These are phyloP conservation scores for Pristionchus maxplancki DNA, from an alignment of 2,888 invertebrate genomes.

Conservation along the genomic window DNA sequence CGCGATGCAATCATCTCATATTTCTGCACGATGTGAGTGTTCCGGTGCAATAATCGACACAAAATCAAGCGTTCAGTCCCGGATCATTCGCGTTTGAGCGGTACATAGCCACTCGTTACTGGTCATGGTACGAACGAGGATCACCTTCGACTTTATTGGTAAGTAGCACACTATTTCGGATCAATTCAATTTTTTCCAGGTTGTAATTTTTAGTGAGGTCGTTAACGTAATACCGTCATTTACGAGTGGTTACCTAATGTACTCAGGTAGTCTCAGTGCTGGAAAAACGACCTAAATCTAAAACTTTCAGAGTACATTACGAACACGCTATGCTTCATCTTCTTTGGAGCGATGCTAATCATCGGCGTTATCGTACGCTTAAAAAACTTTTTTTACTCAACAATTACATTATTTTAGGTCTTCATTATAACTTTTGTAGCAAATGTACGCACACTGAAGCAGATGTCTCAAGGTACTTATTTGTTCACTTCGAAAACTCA, in stretches of 20 bases:
- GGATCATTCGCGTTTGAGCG: conserved; percentile 2
- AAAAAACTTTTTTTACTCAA: background rate
- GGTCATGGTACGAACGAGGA: background rate
- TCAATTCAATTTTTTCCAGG: background rate
- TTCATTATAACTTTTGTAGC: background rate
- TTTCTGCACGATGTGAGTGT: background rate
- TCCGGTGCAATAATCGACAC: background rate
- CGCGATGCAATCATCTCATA: background rate
- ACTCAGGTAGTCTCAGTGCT: no score
- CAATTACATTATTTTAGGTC: background rate
- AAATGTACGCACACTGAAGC: background rate
- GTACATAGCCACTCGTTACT: background rate
- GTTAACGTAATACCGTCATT: background rate
- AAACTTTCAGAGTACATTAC: background rate
- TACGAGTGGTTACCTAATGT: background rate
- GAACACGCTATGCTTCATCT: background rate
- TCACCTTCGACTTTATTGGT: background rate
- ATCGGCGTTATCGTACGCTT: background rate
- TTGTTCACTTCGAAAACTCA: background rate
- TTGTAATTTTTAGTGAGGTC: background rate
- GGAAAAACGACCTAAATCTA: no score
- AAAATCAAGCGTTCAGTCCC: background rate
- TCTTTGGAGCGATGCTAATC: background rate
- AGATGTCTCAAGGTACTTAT: background rate
- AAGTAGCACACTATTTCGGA: background rate